Evolutionary conservation across 2,797 vertebrate species (phyloP).

Genomic region (Myotis myotis): DNA sequence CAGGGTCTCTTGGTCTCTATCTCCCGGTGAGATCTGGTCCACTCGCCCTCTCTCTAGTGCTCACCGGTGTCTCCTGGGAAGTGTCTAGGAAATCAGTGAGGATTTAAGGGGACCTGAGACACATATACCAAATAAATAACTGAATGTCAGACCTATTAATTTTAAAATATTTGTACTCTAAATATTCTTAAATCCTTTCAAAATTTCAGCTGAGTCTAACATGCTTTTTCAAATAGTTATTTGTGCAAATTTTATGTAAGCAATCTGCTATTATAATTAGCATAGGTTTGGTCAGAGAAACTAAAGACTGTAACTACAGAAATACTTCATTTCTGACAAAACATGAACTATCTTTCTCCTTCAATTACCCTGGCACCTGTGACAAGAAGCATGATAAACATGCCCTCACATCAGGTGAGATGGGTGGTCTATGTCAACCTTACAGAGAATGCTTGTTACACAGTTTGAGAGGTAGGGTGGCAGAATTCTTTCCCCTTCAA

Average conservation of each 20-base stretch:
- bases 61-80: not conserved
- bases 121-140: slow-evolving; percentile 50
- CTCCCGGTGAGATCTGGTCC: not conserved
- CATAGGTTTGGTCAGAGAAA: slow-evolving; percentile 76
- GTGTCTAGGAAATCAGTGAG: not conserved
- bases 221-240: slow-evolving; percentile 80
- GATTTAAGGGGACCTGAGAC: not conserved
- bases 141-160: not conserved
- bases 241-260: slow-evolving; percentile 76
- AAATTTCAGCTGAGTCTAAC: slow-evolving; percentile 78
- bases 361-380: slow-evolving; percentile 61
- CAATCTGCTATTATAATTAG: slow-evolving; percentile 78
- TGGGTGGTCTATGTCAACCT: slow-evolving; percentile 37
- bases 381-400: slow-evolving; percentile 69
- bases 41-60: not conserved
- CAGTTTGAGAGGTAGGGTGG: not conserved
- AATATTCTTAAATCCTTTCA: slow-evolving; percentile 67
- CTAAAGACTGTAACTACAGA: slow-evolving; percentile 60
- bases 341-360: slow-evolving; percentile 31
- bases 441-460: slow-evolving; percentile 15
- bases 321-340: slow-evolving; percentile 54
- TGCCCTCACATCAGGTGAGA: slow-evolving; percentile 46
- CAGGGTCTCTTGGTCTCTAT: not conserved
- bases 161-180: slow-evolving; percentile 75
- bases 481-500: not conserved